A percentile compares a stretch with the other conserved stretches of the same genome.
Evolutionary conservation across 1,140 invertebrate species (phyloP).

Genomic region (Heliconius melpomene): DNA sequence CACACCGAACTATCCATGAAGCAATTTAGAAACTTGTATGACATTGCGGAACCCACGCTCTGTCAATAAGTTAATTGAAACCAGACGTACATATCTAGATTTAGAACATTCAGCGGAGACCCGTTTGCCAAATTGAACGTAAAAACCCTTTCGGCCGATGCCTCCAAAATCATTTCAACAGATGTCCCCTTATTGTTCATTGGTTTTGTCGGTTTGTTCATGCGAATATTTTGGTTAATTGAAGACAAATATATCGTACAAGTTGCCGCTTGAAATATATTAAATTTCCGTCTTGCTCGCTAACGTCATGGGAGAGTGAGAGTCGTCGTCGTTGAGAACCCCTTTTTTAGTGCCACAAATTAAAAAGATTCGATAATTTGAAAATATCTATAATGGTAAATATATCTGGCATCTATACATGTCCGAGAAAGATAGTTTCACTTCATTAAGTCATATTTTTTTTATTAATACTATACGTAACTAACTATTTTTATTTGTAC

Average conservation of each 20-base stretch:
- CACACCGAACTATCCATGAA: background rate
- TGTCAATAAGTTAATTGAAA: constrained; percentile 24
- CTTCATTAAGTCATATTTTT: too few species aligned
- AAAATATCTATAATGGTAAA: too few species aligned
- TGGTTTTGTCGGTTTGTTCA: constrained; percentile 10
- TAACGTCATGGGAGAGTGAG: too few species aligned
- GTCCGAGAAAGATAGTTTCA: too few species aligned
- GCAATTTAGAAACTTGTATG: constrained; percentile 13
- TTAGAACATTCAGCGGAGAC: constrained; percentile 1
- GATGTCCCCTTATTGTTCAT: constrained; percentile 21
- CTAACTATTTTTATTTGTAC: too few species aligned
- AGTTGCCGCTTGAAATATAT: too few species aligned
- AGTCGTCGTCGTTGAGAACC: too few species aligned
- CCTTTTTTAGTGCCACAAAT: too few species aligned
- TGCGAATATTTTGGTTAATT: background rate
- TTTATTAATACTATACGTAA: too few species aligned
- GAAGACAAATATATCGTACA: background rate
- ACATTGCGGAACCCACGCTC: background rate
- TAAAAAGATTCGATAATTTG: too few species aligned
- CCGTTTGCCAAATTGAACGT: constrained; percentile 31
- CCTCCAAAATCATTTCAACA: constrained; percentile 18
- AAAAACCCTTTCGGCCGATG: constrained; percentile 27
- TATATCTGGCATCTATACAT: too few species aligned
- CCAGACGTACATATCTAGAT: constrained; percentile 9
- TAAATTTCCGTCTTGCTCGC: too few species aligned